Base-by-base conservation (phyloP, 2,888 invertebrate genomes). In the Eurytoma adleriae region DNA sequence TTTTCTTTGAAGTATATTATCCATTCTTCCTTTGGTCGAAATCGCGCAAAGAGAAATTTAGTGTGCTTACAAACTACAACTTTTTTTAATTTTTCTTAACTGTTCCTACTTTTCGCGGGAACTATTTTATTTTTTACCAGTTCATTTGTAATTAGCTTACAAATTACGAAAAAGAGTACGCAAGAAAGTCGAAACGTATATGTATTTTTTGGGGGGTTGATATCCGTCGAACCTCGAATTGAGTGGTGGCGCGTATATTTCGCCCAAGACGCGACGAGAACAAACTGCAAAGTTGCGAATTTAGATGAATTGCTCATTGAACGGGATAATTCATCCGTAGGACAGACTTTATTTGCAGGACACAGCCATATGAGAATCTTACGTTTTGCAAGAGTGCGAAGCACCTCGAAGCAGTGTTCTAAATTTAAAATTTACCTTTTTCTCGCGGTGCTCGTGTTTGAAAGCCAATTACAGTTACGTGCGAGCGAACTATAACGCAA, bases 301-400 rank as follows among this genome's bases (percentile, higher is more conserved):
- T 77, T 81, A 81, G 75, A 79, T 74, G 79, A 81, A 76, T 69
- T 30, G 56, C 76, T 66, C 68, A 66, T 78, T 62, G 30, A 78
- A 78, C 68, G 72, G 76, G 82, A 77, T 24, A 77, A 82, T 79
- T 79, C 78, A 78, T 77, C 76, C 48, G 59, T 78, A 82, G 78
- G 80, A 80, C 82, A 82, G 82, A 82, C 79, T 79, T 82, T 80
- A 75, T 82, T 78, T 80, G 80, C 75, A 82, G 73, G 57, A 75
- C 80, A 82, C 80, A 82, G 80, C 80, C 82, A 82, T 80, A 67
- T 78, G 62, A 80, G 72, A 82, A 80, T 82, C 75, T 82, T 80
- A 79, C 82, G 68, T 79, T 80, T 78, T 78, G 78, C 78, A 82
- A 78, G 78, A 80, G 75, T 75, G 71, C 68, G 80, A 79, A 77